phyloP scores from a whole-genome alignment of 2,888 invertebrate genomes.

The Tenthredo scrophulariae region DNA sequence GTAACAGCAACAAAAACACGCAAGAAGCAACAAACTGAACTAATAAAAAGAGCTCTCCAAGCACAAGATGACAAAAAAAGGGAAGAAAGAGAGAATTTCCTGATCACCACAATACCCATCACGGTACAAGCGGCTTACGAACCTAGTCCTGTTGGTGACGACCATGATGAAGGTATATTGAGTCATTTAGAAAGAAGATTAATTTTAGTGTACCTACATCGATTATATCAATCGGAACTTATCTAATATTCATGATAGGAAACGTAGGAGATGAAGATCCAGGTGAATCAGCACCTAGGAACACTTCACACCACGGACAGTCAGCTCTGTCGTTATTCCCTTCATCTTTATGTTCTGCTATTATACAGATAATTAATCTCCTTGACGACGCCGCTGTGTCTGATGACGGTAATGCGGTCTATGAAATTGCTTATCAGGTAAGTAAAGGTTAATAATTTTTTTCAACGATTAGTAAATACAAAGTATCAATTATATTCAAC shows the following conservation, averaged over 20 bases:
- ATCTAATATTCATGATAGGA: conserved; percentile 50
- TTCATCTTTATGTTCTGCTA: conserved; percentile 96
- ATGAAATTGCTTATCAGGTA: conserved; percentile 97
- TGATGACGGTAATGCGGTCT: conserved; percentile 95
- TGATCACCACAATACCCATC: conserved; percentile 97
- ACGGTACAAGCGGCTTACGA: conserved; percentile 97
- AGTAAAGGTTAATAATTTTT: conserved; percentile 60
- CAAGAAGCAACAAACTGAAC: conserved; percentile 99
- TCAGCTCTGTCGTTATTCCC: conserved; percentile 98
- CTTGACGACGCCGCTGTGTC: conserved; percentile 98
- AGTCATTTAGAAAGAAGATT: neutral
- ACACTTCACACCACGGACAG: conserved; percentile 90
- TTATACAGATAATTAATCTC: conserved; percentile 95
- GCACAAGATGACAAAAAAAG: conserved; percentile 97
- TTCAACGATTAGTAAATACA: neutral
- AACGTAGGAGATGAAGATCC: conserved; percentile 82
- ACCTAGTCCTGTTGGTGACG: conserved; percentile 91
- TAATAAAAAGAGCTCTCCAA: conserved; percentile 96
- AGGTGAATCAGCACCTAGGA: conserved; percentile 85
- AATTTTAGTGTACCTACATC: neutral
- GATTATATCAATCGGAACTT: neutral
- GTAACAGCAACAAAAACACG: conserved; percentile 99
- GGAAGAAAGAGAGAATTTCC: conserved; percentile 96
- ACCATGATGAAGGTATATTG: conserved; percentile 88
- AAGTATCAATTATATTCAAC: conserved; percentile 57